Percentiles rank a stretch among this genome's conserved stretches.
phyloP scores from a whole-genome alignment of 2,113 vertebrate genomes.

The Paramormyrops kingsleyae region DNA sequence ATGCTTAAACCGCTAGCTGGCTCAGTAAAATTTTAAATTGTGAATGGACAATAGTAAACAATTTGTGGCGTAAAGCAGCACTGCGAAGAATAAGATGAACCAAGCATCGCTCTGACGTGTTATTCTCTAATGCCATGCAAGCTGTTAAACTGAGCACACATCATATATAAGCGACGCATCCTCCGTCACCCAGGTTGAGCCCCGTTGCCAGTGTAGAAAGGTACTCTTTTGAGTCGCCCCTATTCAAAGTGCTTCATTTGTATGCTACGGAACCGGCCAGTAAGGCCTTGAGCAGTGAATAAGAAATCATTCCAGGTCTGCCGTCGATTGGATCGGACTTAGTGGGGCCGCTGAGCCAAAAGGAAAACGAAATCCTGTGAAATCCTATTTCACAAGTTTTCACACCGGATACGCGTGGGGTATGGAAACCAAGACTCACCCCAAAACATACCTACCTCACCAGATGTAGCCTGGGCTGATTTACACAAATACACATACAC shows the following conservation, averaged over 20 bases:
- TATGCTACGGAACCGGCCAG: conserved; percentile 48
- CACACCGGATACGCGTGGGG: conserved; percentile 8
- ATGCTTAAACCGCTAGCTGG: neutral
- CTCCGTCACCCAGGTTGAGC: conserved; percentile 37
- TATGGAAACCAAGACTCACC: neutral
- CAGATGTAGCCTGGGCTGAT: neutral
- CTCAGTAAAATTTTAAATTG: neutral
- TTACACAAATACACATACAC: conserved; percentile 26
- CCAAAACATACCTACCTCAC: conserved; percentile 10
- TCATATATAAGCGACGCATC: conserved; percentile 27
- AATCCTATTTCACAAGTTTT: conserved; percentile 32
- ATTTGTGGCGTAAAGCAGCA: neutral
- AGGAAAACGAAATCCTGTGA: conserved; percentile 32
- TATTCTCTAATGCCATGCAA: neutral
- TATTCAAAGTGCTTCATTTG: conserved; percentile 62
- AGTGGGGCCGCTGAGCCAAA: conserved; percentile 48
- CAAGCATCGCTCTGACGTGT: neutral
- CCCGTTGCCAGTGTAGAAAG: conserved; percentile 45
- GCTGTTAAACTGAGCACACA: neutral
- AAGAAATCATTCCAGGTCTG: conserved; percentile 48
- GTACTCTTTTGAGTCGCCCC: conserved; percentile 56
- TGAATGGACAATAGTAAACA: conserved; percentile 10
- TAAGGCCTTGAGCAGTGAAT: conserved; percentile 52
- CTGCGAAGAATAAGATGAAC: neutral
- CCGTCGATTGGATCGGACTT: conserved; percentile 44